These are phyloP conservation scores for Acanthornis magna DNA, from an alignment of 2,797 vertebrate species.

Conservation along the genomic window DNA sequence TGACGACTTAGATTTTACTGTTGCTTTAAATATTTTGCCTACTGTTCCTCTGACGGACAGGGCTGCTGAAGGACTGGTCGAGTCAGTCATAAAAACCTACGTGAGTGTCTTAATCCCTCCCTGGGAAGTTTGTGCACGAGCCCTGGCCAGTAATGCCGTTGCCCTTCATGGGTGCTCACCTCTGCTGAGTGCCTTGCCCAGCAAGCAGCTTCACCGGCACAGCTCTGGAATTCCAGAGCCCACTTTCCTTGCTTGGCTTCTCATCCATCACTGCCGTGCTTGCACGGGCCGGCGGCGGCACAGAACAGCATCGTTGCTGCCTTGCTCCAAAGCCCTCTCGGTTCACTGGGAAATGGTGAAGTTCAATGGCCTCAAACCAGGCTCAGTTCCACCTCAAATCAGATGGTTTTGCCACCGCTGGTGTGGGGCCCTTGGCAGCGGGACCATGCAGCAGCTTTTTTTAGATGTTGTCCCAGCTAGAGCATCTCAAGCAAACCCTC, in stretches of 20 bases:
- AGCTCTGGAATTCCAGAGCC: background rate
- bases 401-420: background rate
- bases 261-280: background rate
- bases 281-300: background rate
- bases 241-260: constrained; percentile 23
- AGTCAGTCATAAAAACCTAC: constrained; percentile 51
- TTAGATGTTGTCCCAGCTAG: background rate
- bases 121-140: constrained; percentile 13
- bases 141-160: background rate
- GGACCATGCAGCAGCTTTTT: rapidly evolving
- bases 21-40: constrained; percentile 56
- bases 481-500: background rate
- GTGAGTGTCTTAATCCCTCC: constrained; percentile 48
- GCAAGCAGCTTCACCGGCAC: constrained; percentile 16
- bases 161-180: constrained; percentile 13
- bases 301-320: background rate
- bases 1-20: constrained; percentile 9
- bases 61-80: constrained; percentile 55
- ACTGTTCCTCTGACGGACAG: constrained; percentile 48
- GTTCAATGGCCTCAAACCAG: background rate
- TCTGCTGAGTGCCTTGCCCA: constrained; percentile 2
- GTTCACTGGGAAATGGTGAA: background rate
- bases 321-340: background rate
- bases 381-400: background rate
- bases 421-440: rapidly evolving